Conservation (phyloP, 2,888 invertebrate species). For the Sphaerophoria rueppellii region DNA sequence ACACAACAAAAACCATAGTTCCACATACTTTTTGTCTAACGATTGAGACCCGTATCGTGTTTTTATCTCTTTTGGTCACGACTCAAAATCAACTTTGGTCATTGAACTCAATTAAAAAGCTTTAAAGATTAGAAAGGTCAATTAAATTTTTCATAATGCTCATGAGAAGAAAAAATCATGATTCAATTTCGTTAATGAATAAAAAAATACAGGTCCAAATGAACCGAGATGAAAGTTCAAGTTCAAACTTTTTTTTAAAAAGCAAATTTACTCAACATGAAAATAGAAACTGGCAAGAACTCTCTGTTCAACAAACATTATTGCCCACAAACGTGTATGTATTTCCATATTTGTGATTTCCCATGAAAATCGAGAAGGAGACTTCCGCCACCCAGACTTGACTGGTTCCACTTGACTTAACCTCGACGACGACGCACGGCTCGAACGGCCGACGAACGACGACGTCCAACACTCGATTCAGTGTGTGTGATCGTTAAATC, state of each 20-base stretch:
- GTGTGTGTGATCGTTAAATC: conserved; percentile 56
- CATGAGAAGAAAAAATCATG: neutral
- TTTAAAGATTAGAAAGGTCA: conserved; percentile 10
- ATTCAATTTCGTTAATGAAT: conserved; percentile 9
- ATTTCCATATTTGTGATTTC: conserved; percentile 10
- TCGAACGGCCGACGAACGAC: neutral
- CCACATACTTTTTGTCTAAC: too few species aligned
- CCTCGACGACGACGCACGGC: neutral
- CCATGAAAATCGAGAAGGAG: conserved; percentile 15
- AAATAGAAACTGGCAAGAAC: neutral
- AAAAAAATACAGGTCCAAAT: neutral
- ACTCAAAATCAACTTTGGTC: neutral
- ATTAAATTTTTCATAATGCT: neutral
- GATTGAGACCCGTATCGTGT: too few species aligned
- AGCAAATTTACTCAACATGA: neutral
- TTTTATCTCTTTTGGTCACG: neutral
- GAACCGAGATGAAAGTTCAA: neutral
- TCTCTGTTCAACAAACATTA: neutral
- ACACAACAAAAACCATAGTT: too few species aligned
- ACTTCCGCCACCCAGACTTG: conserved; percentile 26
- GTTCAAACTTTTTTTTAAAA: neutral
- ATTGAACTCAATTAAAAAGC: neutral
- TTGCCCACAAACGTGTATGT: conserved; percentile 1
- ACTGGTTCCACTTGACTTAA: neutral
- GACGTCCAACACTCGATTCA: neutral